These are phyloP conservation scores for Falcaria lacertinaria DNA, from an alignment of 2,888 invertebrate genomes.

Conservation along the genomic window DNA sequence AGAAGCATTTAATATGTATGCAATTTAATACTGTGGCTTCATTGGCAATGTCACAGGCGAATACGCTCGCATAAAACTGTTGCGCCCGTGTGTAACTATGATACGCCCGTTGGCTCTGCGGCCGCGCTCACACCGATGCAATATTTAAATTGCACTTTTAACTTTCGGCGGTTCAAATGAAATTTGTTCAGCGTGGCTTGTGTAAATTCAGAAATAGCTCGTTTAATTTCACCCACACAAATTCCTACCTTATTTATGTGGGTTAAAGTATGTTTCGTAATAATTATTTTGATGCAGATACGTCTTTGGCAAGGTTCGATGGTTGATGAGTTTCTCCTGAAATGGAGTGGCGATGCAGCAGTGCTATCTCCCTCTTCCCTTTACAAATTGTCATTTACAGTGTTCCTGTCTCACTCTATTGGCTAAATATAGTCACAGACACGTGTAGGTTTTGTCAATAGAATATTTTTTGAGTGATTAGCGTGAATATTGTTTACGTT, in stretches of 20 bases:
- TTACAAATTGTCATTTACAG: slow-evolving; percentile 6
- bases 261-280: slow-evolving; percentile 15
- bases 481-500: not conserved
- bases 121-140: slow-evolving; percentile 31
- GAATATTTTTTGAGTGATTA: slow-evolving; percentile 33
- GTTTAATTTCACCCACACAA: slow-evolving; percentile 7
- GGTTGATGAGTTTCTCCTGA: slow-evolving; percentile 50
- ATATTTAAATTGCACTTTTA: slow-evolving; percentile 66
- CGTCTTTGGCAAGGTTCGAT: slow-evolving; percentile 21
- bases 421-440: slow-evolving; percentile 34
- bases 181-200: slow-evolving; percentile 60
- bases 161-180: slow-evolving; percentile 65
- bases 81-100: not conserved
- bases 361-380: slow-evolving; percentile 33
- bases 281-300: slow-evolving; percentile 12
- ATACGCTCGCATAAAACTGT: not conserved
- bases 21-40: not conserved
- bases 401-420: slow-evolving; percentile 32
- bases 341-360: slow-evolving; percentile 63
- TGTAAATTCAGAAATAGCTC: slow-evolving; percentile 59
- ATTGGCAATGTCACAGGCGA: too few species aligned
- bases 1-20: too few species aligned
- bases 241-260: slow-evolving; percentile 11
- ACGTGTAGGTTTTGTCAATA: slow-evolving; percentile 48
- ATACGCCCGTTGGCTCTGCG: slow-evolving; percentile 31